Evolutionary conservation across 92 coral and sea anemone species (phyloP), one percentile per base, ranked within the genome.

Genomic region (Palythoa grandis): DNA sequence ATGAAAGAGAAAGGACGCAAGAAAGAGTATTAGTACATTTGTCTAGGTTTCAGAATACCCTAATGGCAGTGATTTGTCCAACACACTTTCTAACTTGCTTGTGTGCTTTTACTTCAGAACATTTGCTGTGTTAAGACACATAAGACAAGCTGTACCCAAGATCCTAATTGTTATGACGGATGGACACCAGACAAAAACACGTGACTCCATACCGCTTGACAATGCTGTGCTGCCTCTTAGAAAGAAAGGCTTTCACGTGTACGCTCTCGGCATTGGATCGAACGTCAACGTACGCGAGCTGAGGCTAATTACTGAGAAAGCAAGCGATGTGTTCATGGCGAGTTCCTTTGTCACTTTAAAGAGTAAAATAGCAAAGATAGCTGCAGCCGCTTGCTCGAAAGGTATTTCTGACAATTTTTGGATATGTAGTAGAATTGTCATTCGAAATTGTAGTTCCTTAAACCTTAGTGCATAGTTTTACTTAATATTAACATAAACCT

Each of bases 101-200:
- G 4, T 69, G 6, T 69, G 40, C 24, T 69, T 24, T 69, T 35
- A 69, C 2, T 69, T 25, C 10, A 52, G 76, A 3, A 91, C 87
- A 67, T 93, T 91, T 77, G 11, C 24, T 11, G 11, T 3, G 7
- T 35, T 68, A 24, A 84, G 85, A 16, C 90, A 91, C 0, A 39
- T 78, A 10, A 82, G 97, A 22, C 72, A 65, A 2, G 87, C 47
- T 29, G 92, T 94, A 15, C 95, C 98, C 40, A 92, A 90, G 86
- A 83, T 94, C 19, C 70, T 94, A 29, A 66, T 94, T n/a, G 68
- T 94, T 47, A 87, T 94, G 86, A 94, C 98, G 13, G 94, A 94
- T 60, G 98, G 98, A 1, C 90, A 73, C 65, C 98, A 94, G 82
- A 86, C 89, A 0, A 74, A 68, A 1, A 91, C 89, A 9, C 10